Base-by-base conservation (phyloP, 2,888 invertebrate genomes). In the Campoplex nolae region DNA sequence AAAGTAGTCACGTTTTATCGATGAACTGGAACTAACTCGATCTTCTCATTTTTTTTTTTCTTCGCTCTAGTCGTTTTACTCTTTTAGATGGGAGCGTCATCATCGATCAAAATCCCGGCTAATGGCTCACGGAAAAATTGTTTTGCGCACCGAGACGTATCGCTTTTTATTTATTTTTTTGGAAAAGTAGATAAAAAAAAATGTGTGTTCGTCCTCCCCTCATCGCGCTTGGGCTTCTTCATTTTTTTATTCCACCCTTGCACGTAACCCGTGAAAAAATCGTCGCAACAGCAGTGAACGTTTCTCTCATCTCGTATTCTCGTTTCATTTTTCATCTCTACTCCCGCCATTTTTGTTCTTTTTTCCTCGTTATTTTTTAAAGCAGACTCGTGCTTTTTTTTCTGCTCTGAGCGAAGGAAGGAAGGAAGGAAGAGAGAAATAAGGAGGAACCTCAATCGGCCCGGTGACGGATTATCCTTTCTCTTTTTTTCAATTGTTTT, bases 61-160 rank as follows among this genome's bases (percentile, higher is more conserved):
- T 74, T 45, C 56, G 1, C 48, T 56, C 58, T 77, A 0, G 23
- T 73, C 42, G n/a, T 32, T 67, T 32, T 68, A 9, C 51, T 56
- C 56, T 81, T 54, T 74, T 67, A 23, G 68, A 84, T 84, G 81
- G 84, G 75, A 65, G 70, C 78, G 65, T 85, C 83, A 67, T 87
- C 87, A 85, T 87, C 85, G 76, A 87, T 87, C 87, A 87, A 85
- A 85, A 83, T 83, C 70, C 42, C 35, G 45, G 79, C 80, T 87
- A 85, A 87, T 87, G 87, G 80, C 62, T 70, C 62, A 68, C 73
- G 70, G 54, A 65, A 76, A 79, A 85, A 75, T 67, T 32, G 79
- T 58, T 68, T 73, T 76, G 42, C 67, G 62, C 79, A 65, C 54
- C 74, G 68, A 77, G 74, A 74, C 80, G 67, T 54, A 82, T 79